These are phyloP conservation scores for Apodemus agrarius DNA, from an alignment of 2,797 vertebrate species.

Conservation along the genomic window DNA sequence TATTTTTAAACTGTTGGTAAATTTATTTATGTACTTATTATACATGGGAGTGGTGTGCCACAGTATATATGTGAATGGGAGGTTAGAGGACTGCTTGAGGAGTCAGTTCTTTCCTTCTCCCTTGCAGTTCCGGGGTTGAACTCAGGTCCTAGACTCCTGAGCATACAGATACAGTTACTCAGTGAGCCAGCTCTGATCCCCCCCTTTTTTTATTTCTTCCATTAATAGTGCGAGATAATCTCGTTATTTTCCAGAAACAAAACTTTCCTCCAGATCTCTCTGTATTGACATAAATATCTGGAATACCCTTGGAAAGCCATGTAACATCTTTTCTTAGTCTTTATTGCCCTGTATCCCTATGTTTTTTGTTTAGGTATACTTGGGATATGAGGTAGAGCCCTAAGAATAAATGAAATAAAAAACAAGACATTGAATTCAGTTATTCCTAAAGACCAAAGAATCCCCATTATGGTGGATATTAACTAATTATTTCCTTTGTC, in stretches of 20 bases:
- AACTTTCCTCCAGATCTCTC: background rate
- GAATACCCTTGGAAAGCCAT: background rate
- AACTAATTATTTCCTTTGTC: constrained; percentile 19
- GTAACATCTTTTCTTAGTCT: background rate
- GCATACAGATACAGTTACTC: background rate
- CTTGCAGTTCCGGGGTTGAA: background rate
- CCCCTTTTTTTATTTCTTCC: background rate
- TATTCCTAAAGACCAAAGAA: background rate
- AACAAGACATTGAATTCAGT: background rate
- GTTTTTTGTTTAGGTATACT: constrained; percentile 31
- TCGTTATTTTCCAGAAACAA: background rate
- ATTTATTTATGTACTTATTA: background rate
- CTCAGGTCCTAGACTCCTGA: background rate
- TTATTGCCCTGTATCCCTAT: background rate
- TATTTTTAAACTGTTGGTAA: background rate
- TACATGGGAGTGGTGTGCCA: background rate
- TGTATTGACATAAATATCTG: background rate
- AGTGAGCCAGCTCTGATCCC: background rate
- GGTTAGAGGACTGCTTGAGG: background rate
- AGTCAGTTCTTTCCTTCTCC: background rate
- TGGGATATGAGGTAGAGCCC: background rate
- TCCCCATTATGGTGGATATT: background rate
- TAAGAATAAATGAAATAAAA: constrained; percentile 12
- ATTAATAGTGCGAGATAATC: background rate
- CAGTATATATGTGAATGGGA: background rate